Percentiles rank a stretch among this genome's conserved stretches.
Evolutionary conservation across 2,113 vertebrate species (phyloP).

Genomic region (Pleuronectes platessa): DNA sequence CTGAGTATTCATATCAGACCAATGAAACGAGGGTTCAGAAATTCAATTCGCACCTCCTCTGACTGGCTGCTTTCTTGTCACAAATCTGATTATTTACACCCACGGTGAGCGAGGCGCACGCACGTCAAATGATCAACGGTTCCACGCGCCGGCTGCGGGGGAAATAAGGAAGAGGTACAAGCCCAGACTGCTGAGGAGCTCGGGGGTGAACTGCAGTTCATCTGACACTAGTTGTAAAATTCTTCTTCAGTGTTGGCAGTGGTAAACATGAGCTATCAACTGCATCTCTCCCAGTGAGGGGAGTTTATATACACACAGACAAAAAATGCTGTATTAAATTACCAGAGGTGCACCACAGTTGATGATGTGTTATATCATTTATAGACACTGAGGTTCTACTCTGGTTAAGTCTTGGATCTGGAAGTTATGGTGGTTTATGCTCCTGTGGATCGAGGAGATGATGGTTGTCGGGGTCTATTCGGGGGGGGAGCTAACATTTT

Average conservation of each 20-base stretch:
- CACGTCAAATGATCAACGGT: constrained; percentile 53
- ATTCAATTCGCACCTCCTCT: constrained; percentile 71
- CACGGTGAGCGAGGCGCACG: constrained; percentile 21
- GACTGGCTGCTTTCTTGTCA: constrained; percentile 41
- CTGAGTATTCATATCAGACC: constrained; percentile 46
- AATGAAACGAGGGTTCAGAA: constrained; percentile 57
- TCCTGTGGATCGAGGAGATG: constrained; percentile 42
- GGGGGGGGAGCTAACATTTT: constrained; percentile 54
- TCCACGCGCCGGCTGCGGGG: constrained; percentile 19
- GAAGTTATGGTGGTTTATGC: constrained; percentile 59
- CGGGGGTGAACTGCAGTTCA: constrained; percentile 66
- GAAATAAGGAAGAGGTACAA: constrained; percentile 23
- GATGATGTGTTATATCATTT: constrained; percentile 67
- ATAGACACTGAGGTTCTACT: constrained; percentile 62
- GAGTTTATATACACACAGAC: constrained; percentile 38
- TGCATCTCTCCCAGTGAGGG: constrained; percentile 40
- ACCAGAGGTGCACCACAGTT: constrained; percentile 60
- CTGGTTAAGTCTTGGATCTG: constrained; percentile 49
- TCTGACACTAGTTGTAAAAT: constrained; percentile 49
- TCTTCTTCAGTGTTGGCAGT: constrained; percentile 34
- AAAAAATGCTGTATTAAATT: constrained; percentile 61
- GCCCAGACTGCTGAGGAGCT: constrained; percentile 30
- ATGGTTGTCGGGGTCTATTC: constrained; percentile 53
- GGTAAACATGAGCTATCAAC: constrained; percentile 31
- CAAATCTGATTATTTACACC: constrained; percentile 70